Conservation (phyloP, 2,113 vertebrate species). For the Mesitornis unicolor region DNA sequence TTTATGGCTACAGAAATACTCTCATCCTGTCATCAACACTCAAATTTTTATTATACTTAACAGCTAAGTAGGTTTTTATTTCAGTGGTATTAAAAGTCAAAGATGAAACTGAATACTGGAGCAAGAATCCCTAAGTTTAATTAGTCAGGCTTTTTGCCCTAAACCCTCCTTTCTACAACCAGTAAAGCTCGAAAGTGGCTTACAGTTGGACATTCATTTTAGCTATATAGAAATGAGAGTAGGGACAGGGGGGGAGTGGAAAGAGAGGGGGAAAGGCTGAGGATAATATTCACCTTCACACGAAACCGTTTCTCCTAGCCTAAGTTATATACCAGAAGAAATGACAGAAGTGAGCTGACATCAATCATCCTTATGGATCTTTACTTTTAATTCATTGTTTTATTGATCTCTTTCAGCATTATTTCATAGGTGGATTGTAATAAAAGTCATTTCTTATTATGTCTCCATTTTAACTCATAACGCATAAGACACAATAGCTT, state of each 20-base stretch:
- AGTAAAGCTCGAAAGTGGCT: neutral
- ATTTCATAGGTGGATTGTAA: constrained; percentile 17
- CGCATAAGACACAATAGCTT: neutral
- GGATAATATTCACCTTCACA: neutral
- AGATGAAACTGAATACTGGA: neutral
- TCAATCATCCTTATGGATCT: constrained; percentile 38
- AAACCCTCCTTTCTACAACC: neutral
- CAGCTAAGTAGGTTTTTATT: neutral
- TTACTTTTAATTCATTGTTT: constrained; percentile 47
- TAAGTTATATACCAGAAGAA: neutral
- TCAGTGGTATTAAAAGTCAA: neutral
- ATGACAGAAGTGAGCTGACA: neutral
- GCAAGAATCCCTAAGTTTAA: neutral
- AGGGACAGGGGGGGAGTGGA: neutral
- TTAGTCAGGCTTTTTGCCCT: neutral
- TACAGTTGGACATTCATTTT: neutral
- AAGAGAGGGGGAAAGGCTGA: neutral
- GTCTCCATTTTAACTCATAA: constrained; percentile 34
- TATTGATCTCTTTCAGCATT: constrained; percentile 45
- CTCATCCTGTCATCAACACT: neutral
- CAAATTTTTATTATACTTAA: neutral
- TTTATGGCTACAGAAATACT: neutral
- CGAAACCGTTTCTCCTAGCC: neutral
- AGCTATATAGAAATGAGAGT: neutral
- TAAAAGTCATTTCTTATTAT: constrained; percentile 52